These are phyloP conservation scores for Oncorhynchus mykiss DNA, from an alignment of 2,113 vertebrate species.

Conservation along the genomic window DNA sequence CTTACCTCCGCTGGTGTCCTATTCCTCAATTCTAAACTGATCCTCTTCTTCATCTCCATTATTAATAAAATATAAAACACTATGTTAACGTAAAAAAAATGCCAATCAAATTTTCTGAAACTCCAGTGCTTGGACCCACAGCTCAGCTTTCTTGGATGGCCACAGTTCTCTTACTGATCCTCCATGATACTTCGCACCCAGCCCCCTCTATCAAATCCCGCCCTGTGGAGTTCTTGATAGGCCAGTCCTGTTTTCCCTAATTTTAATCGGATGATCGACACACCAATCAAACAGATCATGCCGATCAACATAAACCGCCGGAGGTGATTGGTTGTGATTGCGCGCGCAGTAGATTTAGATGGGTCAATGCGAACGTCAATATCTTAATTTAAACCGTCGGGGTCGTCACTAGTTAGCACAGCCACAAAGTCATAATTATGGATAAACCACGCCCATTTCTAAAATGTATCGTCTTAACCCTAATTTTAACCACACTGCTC, in stretches of 20 bases:
- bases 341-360: slow-evolving; percentile 63
- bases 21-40: slow-evolving; percentile 83
- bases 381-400: slow-evolving; percentile 52
- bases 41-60: slow-evolving; percentile 89
- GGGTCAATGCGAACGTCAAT: slow-evolving; percentile 58
- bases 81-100: slow-evolving; percentile 32
- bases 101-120: slow-evolving; percentile 32
- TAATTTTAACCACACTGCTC: too few relatives aligned
- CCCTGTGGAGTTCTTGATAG: slow-evolving; percentile 66
- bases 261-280: slow-evolving; percentile 29
- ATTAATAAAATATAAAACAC: slow-evolving; percentile 3
- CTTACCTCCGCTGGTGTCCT: slow-evolving; percentile 82
- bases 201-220: slow-evolving; percentile 73
- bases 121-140: slow-evolving; percentile 46
- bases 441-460: too few relatives aligned
- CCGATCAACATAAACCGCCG: slow-evolving; percentile 36
- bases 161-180: slow-evolving; percentile 83
- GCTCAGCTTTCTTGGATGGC: slow-evolving; percentile 77
- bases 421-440: too few relatives aligned
- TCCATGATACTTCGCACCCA: slow-evolving; percentile 88
- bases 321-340: slow-evolving; percentile 57
- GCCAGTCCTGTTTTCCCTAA: slow-evolving; percentile 18
- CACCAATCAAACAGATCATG: slow-evolving; percentile 44
- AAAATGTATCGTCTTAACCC: too few relatives aligned
- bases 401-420: too few relatives aligned